Percentiles rank a stretch among this genome's conserved stretches.
These are phyloP conservation scores for Oscheius sp. DNA, from an alignment of 2,888 invertebrate genomes.

Conservation along the genomic window DNA sequence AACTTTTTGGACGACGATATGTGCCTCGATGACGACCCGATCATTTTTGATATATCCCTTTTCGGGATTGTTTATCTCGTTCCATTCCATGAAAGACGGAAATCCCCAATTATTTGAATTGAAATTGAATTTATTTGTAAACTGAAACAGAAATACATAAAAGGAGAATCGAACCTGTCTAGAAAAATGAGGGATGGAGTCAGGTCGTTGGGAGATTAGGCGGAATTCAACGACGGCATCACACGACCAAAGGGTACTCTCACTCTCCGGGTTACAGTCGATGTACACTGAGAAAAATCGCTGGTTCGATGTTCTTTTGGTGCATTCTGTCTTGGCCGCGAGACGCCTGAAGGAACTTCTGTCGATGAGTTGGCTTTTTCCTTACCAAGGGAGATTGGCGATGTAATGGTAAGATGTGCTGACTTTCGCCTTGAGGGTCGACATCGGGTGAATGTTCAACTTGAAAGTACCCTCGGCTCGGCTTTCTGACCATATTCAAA, in stretches of 20 bases:
- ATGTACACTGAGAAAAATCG: constrained; percentile 71
- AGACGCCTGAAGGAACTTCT: constrained; percentile 61
- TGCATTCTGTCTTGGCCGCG: constrained; percentile 71
- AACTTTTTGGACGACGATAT: constrained; percentile 67
- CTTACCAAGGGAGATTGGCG: constrained; percentile 65
- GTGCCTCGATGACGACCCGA: constrained; percentile 65
- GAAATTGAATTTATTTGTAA: constrained; percentile 71
- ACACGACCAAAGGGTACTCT: constrained; percentile 70
- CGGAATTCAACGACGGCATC: constrained; percentile 66
- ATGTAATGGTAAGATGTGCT: constrained; percentile 61
- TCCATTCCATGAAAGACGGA: constrained; percentile 71
- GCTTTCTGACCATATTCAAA: constrained; percentile 26
- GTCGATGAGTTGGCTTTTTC: neutral
- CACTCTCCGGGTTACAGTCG: constrained; percentile 72
- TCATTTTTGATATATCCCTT: constrained; percentile 65
- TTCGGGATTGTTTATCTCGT: constrained; percentile 54
- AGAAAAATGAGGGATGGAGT: constrained; percentile 48
- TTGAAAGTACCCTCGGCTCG: constrained; percentile 60
- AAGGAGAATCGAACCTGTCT: constrained; percentile 40
- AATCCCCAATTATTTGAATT: constrained; percentile 73
- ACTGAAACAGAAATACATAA: constrained; percentile 44
- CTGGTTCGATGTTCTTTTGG: constrained; percentile 66
- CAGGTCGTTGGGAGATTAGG: constrained; percentile 47
- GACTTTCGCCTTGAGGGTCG: constrained; percentile 54
- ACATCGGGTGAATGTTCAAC: constrained; percentile 59